phyloP scores from a whole-genome alignment of 1,140 invertebrate species.

The Oedothorax gibbosus region DNA sequence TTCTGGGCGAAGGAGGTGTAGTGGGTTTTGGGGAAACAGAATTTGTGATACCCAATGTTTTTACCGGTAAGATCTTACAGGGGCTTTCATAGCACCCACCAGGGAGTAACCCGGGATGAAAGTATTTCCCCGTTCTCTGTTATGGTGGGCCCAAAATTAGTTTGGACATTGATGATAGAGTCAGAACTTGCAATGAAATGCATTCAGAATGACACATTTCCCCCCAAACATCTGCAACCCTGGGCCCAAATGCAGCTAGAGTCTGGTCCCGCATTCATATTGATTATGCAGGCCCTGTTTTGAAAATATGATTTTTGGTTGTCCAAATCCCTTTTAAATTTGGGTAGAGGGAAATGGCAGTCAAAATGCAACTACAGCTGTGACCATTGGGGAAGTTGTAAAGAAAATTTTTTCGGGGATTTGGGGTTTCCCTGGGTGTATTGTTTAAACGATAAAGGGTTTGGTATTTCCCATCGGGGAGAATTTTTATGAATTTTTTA shows the following conservation, averaged over 20 bases:
- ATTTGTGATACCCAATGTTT: not conserved
- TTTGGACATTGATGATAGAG: slow-evolving; percentile 8
- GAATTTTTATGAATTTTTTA: slow-evolving; percentile 39
- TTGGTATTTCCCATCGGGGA: slow-evolving; percentile 67
- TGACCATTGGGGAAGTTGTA: not conserved
- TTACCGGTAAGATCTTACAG: not conserved
- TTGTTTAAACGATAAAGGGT: slow-evolving; percentile 69
- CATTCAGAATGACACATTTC: slow-evolving; percentile 21
- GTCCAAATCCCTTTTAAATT: slow-evolving; percentile 20
- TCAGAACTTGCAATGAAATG: not conserved
- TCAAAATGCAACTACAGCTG: not conserved
- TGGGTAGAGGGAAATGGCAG: slow-evolving; percentile 21
- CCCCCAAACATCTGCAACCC: not conserved
- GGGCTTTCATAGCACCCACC: slow-evolving; percentile 34
- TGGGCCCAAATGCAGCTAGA: slow-evolving; percentile 22
- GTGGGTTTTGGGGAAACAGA: slow-evolving; percentile 18
- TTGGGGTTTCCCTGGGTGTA: slow-evolving; percentile 64
- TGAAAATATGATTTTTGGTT: slow-evolving; percentile 6
- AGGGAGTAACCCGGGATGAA: slow-evolving; percentile 21
- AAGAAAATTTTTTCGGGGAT: slow-evolving; percentile 62
- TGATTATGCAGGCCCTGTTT: slow-evolving; percentile 27
- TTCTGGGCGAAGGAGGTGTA: not conserved
- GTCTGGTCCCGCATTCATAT: not conserved
- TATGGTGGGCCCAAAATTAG: slow-evolving; percentile 35
- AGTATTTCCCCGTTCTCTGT: slow-evolving; percentile 19